Base-by-base conservation (phyloP, 1,140 invertebrate species). In the Drosophila yakuba region DNA sequence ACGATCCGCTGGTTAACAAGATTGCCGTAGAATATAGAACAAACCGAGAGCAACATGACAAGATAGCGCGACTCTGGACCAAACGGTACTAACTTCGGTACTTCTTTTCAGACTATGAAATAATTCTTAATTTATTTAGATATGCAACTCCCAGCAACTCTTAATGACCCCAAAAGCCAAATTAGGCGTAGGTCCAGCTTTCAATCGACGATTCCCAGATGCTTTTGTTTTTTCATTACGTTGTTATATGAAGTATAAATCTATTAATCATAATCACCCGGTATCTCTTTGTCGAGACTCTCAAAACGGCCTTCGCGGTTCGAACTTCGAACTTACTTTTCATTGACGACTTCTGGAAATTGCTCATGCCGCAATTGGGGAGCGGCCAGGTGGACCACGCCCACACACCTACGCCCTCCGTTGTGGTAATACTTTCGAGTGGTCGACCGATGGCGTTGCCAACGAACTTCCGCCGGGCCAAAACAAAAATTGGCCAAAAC, bases 1-100 rank as follows among this genome's bases (percentile, higher is more conserved):
- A 97, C 88, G 98, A 99, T 95, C 98, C 98, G 4, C 93, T 99
- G 84, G 98, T 99, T 41, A 98, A 98, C 56, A 98, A 97, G 93
- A 99, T 99, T 94, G 98, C 98, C 38, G 98, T 97, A 71, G 98
- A 99, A 94, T 99, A 98, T 94, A 94, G 99, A 74, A 97, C 98
- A 93, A 99, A 99, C 93, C 95, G 98, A 60, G 97, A 98, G 93
- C 98, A 99, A 93, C 98, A 99, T 91, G 98, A 99, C 94, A 96
- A 98, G 91, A 98, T 98, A 92, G 98, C 98, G 69, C 95, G 98
- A 92, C 95, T 98, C 75, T 99, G 98, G 98, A 99, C 98, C 79
- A 99, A 99, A 93, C 95, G 98, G 85, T 99, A 98, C 97, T 98
- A 7, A 0, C 8, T 12, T 10, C 2, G 1, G 4, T 6, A 3